Percentiles rank a stretch among this genome's conserved stretches.
phyloP scores from a whole-genome alignment of 2,113 vertebrate species.

The Charadrius vociferus region DNA sequence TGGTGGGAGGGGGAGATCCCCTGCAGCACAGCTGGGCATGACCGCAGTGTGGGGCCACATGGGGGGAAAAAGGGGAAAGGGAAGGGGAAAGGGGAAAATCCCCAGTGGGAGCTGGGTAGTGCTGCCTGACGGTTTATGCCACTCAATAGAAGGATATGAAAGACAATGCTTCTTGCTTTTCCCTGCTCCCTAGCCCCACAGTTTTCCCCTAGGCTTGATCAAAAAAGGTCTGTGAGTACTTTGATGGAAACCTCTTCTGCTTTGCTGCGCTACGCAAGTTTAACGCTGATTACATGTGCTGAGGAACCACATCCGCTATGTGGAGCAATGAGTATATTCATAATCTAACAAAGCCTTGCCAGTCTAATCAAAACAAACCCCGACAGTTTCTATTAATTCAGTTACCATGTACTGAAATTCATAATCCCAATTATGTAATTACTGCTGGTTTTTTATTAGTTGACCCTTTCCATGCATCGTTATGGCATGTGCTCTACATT shows the following conservation, averaged over 20 bases:
- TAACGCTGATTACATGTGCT: rapidly evolving
- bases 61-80: rapidly evolving
- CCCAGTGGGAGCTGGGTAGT: rapidly evolving
- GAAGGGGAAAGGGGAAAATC: not conserved
- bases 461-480: not conserved
- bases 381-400: not conserved
- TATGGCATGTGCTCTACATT: not conserved
- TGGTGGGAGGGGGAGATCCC: not conserved
- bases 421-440: not conserved
- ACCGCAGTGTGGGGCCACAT: not conserved
- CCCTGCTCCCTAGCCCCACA: not conserved
- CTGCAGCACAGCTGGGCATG: not conserved
- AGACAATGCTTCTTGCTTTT: not conserved
- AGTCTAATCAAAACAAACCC: not conserved
- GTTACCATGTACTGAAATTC: not conserved
- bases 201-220: not conserved
- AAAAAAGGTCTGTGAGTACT: not conserved
- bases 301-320: rapidly evolving
- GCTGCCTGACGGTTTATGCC: not conserved
- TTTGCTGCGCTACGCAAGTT: not conserved
- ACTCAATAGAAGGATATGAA: not conserved
- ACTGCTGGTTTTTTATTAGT: not conserved
- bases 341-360: not conserved
- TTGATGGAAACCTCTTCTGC: not conserved
- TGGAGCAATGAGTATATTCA: not conserved